phyloP scores from a whole-genome alignment of 2,113 vertebrate species.

The Todiramphus saurophagus region DNA sequence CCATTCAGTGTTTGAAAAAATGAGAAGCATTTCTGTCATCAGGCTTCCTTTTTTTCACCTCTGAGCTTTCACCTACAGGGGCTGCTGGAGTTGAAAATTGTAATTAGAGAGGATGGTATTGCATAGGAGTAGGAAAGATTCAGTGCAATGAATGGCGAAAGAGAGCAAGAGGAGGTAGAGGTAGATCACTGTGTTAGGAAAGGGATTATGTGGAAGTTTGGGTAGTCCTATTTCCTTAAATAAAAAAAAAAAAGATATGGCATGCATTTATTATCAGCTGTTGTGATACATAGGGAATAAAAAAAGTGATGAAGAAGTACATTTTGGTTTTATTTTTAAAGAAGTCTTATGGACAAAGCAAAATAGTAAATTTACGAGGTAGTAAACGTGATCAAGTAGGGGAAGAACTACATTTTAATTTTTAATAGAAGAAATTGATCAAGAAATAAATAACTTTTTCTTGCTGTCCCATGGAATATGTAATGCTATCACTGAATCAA shows the following conservation, averaged over 20 bases:
- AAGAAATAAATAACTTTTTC: background rate
- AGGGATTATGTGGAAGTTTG: background rate
- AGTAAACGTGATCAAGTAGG: background rate
- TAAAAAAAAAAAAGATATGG: too few relatives aligned
- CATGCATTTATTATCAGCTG: background rate
- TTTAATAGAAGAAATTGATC: background rate
- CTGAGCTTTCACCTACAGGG: background rate
- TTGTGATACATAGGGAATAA: rapidly evolving
- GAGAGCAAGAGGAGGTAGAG: background rate
- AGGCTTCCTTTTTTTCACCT: background rate
- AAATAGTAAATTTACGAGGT: background rate
- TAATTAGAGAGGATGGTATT: background rate
- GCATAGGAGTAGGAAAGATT: background rate
- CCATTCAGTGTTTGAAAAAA: background rate
- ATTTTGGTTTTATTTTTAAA: background rate
- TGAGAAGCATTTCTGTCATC: background rate
- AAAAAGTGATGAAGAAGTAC: background rate
- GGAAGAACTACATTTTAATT: background rate
- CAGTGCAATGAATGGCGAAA: background rate
- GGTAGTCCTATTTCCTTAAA: background rate
- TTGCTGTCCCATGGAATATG: background rate
- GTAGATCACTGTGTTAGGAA: background rate
- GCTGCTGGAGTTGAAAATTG: background rate
- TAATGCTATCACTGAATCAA: background rate
- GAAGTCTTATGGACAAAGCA: background rate